Base-by-base conservation (phyloP, 1,140 invertebrate species). In the Drosophila athabasca region DNA sequence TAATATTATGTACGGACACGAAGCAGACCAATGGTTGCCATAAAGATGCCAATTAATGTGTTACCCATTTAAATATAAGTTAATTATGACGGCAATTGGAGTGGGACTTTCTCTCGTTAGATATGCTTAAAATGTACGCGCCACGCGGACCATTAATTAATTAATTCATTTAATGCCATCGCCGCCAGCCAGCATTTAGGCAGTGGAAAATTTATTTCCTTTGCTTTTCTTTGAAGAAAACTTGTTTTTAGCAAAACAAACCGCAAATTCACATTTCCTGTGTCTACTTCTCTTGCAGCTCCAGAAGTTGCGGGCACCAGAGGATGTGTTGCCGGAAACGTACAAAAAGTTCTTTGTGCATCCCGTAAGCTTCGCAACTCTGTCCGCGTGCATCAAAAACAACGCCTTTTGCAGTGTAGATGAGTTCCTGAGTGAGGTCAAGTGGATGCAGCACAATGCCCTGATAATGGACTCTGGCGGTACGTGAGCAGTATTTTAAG, bases 361-460 rank as follows among this genome's bases (percentile, higher is more conserved):
- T 91, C 96, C 97, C 0, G 97, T 98, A 95, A 96, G 97, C 91
- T 93, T 98, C 22, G 92, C 93, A 4, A 93, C 94, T 7, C 92
- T 99, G 73, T 95, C 96, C 89, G 93, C 95, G 31, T 97, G 97
- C 91, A 96, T 98, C 29, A 93, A 93, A 41, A 93, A 94, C 35
- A 95, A 95, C 53, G 84, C 94, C n/a, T 99, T 98, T 91, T 95
- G 96, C n/a, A 97, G 95, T 90, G 97, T 97, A 0, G 96, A 98
- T 84, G 96, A 96, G 9, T 98, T 98, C 92, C 92, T 97, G 48
- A 95, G 96, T 6, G 97, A 99, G 91, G 95, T 95, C 1, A 97
- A 97, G 90, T 98, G 97, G 97, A 96, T 99, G 78, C 93, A 97
- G 49, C 97, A 98, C 90, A 98, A 98, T 96, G 96, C 92, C 95